Conservation (phyloP, 2,113 vertebrate species). For the Rostratula benghalensis region DNA sequence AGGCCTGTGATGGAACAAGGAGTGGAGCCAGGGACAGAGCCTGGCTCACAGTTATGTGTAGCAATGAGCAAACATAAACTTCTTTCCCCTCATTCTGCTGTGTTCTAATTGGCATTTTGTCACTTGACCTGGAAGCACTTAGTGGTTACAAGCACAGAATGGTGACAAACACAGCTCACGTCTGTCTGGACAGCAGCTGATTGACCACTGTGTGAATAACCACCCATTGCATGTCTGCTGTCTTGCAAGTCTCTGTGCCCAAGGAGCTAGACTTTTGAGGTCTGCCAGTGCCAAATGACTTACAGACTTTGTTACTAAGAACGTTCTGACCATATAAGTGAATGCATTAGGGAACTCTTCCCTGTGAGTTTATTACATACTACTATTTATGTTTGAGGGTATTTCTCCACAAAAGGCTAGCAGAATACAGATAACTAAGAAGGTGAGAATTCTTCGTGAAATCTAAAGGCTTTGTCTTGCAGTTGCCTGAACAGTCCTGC, state of each 20-base stretch:
- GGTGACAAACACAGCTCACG: background rate
- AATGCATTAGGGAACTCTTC: background rate
- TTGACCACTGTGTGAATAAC: background rate
- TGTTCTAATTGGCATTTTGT: background rate
- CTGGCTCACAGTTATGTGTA: rapidly evolving
- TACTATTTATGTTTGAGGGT: background rate
- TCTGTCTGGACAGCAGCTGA: background rate
- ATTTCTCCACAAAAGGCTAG: background rate
- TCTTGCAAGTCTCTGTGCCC: background rate
- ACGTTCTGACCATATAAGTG: background rate
- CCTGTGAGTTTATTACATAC: background rate
- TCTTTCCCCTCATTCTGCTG: background rate
- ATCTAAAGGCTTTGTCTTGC: background rate
- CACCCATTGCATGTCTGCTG: background rate
- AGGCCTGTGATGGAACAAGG: background rate
- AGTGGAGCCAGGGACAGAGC: background rate
- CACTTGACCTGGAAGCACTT: background rate
- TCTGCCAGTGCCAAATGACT: background rate
- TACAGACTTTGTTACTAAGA: background rate
- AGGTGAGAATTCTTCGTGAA: background rate
- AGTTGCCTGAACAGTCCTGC: background rate
- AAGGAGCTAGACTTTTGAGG: background rate
- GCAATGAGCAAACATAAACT: background rate
- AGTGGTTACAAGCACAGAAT: background rate
- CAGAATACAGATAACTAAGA: background rate